Base-by-base conservation (phyloP, 2,888 invertebrate genomes). In the Hirtodrosophila cameraria region DNA sequence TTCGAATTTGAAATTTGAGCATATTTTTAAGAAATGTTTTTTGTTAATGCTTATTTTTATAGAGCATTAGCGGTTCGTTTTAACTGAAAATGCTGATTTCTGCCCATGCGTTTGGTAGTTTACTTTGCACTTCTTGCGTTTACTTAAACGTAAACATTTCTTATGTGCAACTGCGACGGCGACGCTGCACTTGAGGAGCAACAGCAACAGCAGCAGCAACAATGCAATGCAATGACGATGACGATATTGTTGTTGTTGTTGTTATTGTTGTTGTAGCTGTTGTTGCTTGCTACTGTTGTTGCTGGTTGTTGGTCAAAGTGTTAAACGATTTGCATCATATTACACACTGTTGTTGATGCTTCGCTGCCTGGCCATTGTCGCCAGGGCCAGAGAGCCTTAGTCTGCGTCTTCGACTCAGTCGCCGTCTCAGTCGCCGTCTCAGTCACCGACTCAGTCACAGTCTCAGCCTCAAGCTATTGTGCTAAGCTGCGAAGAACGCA, bases 301-400 rank as follows among this genome's bases (percentile, higher is more conserved):
- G 63, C 20, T 69, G 54, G 59, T 41, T 72, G 77, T 67, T 79
- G 79, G 86, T 80, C 86, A 86, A 80, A 86, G 80, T 81, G 80
- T 81, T 81, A 81, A 81, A 80, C 80, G 80, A 86, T 81, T 81
- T 81, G 80, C 80, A 81, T 81, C 80, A 84, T 81, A 81, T 81
- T 81, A 84, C 80, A 81, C 70, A 64, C 80, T 65, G 76, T 66
- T 64, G 65, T 57, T 75, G 84, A 60, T 75, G 78, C 58, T 74
- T 63, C 60, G 69, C 52, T 84, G 78, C 45, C 52, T 75, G 86
- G 71, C 80, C 86, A 86, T 79, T 79, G 79, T 79, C 78, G 78
- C 82, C 75, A 66, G 18, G 30, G 38, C 39, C 58, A 43, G 11
- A 13, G 60, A 20, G 55, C 23, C 31, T 31, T 2, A 8, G 41